Evolutionary conservation across 2,797 vertebrate species (phyloP).

Genomic region (Ataeniobius toweri): DNA sequence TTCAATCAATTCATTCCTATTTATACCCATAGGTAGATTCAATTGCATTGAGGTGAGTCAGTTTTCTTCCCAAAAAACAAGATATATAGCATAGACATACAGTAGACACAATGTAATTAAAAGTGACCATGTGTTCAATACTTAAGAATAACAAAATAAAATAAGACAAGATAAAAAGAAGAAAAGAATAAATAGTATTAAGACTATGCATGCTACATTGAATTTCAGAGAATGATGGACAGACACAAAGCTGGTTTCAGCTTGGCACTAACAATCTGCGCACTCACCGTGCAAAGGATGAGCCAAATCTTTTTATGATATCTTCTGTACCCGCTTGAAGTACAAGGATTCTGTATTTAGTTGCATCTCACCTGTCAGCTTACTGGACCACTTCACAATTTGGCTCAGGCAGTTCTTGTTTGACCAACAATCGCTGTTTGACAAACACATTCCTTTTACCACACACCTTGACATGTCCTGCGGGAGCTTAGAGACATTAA

Average conservation of each 20-base stretch:
- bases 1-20: no score
- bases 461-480: neutral
- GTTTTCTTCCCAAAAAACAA: no score
- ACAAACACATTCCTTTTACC: neutral
- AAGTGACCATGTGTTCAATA: neutral
- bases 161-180: neutral
- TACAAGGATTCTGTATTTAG: neutral
- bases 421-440: neutral
- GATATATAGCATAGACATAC: neutral
- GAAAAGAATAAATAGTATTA: neutral
- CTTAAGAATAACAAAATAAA: neutral
- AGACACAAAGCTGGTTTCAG: neutral
- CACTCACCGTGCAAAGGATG: neutral
- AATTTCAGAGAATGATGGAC: neutral
- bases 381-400: neutral
- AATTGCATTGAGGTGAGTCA: no score
- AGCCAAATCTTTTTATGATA: neutral
- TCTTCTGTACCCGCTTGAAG: neutral
- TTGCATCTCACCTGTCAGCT: neutral
- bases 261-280: neutral
- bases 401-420: neutral
- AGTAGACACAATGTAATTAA: neutral
- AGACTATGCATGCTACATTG: neutral
- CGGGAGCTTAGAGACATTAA: slow-evolving; percentile 19
- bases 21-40: no score